Evolutionary conservation across 2,888 invertebrate genomes (phyloP), one percentile per base, ranked within the genome.

Genomic region (Brassicogethes aeneus): DNA sequence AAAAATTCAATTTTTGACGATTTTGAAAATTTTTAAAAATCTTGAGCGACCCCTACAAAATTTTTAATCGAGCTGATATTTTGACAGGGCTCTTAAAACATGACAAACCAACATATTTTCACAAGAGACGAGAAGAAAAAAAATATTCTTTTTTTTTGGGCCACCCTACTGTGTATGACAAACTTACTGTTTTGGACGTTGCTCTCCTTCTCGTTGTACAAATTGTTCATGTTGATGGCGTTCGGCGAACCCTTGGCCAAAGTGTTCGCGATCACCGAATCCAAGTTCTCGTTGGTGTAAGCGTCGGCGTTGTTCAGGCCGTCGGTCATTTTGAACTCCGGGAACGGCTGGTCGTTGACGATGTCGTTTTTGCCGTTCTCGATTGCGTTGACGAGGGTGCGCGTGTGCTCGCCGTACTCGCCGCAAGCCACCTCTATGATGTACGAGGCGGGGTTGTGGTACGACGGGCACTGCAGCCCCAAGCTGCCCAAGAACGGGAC

Each of bases 381-480:
- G 39, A 93, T 89, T 3, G 92, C 91, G 5, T 80, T 78, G 3
- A 92, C 90, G 39, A 93, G 70, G 56, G 82, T 86, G 50, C 81
- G 78, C 1, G 85, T 87, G 59, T 92, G 85, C 60, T 92, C 89
- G 40, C 96, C 96, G 64, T 95, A 93, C 67, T 96, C 95, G 0
- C 95, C 95, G 61, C 93, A 92, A 0, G 95, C 92, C 2, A 96
- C 92, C 70, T 96, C 95, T 37, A 60, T 60, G 53, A 93, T 87
- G 72, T 90, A 95, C 39, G 94, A 94, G 3, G 95, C 94, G 1
- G 95, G 95, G 71, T 96, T 96, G 72, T 96, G 95, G 68, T 95
- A 96, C 39, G 90, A 85, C 0, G 95, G 95, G 59, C 95, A 96
- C 61, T 88, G 84, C 16, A 95, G 76, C n/a, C 77, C 79, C 36